phyloP scores from a whole-genome alignment of 2,113 vertebrate genomes.

The Chitala chitala region DNA sequence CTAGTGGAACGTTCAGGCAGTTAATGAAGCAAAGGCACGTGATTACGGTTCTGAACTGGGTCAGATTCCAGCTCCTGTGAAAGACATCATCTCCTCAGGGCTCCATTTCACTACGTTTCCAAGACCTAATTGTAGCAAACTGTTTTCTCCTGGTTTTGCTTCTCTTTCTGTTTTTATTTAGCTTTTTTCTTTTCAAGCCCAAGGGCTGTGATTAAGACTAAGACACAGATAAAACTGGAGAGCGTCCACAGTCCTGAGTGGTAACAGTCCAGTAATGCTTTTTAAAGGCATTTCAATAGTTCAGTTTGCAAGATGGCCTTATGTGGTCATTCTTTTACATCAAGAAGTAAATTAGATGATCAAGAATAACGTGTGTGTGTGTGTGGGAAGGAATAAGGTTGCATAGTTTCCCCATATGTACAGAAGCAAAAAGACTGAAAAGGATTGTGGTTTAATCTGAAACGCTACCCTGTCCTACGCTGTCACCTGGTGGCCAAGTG shows the following conservation, averaged over 20 bases:
- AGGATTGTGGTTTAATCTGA: conserved; percentile 14
- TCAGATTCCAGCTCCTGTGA: conserved; percentile 24
- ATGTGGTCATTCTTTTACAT: not conserved
- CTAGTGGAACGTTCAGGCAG: conserved; percentile 20
- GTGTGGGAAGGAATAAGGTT: conserved; percentile 30
- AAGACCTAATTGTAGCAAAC: conserved; percentile 9
- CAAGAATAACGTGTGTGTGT: conserved; percentile 18
- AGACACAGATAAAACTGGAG: not conserved
- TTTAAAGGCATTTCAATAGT: no score
- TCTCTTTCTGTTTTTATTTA: not conserved
- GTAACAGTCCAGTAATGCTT: no score
- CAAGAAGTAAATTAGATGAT: not conserved
- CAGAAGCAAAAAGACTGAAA: conserved; percentile 22
- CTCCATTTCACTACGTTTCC: not conserved
- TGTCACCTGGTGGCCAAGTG: conserved; percentile 52
- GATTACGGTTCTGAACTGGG: conserved; percentile 28
- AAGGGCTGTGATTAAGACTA: not conserved
- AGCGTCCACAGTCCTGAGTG: not conserved
- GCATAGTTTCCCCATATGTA: conserved; percentile 27
- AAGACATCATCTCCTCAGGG: not conserved
- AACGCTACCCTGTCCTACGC: conserved; percentile 42
- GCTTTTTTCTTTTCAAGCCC: not conserved
- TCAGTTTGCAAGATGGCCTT: no score
- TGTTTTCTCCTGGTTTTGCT: not conserved
- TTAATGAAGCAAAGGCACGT: conserved; percentile 27